Conservation (phyloP, 2,113 vertebrate genomes). For the Myrmophylax atrothorax region DNA sequence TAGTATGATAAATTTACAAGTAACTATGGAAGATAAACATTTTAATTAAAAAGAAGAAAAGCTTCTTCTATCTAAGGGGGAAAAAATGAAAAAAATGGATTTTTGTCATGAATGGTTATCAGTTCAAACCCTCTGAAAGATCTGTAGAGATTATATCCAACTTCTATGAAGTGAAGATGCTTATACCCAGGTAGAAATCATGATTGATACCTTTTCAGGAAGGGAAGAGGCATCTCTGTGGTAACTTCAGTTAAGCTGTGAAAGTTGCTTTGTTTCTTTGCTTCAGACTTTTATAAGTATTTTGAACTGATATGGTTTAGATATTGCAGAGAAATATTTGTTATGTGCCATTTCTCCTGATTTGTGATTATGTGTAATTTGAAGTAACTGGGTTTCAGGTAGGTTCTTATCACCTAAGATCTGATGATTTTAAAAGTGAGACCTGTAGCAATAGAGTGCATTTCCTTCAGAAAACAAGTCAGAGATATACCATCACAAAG, state of each 20-base stretch:
- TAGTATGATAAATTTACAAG: neutral
- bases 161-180: neutral
- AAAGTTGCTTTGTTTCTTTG: neutral
- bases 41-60: neutral
- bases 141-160: neutral
- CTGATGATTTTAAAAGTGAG: neutral
- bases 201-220: neutral
- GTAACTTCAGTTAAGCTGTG: neutral
- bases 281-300: neutral
- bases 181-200: neutral
- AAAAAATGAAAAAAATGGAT: rapidly evolving
- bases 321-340: neutral
- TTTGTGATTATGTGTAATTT: neutral
- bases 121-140: neutral
- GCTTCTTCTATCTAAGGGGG: rapidly evolving
- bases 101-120: neutral
- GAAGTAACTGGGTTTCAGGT: neutral
- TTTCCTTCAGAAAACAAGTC: neutral
- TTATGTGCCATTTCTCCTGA: neutral
- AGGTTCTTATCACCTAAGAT: neutral
- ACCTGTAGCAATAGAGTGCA: neutral
- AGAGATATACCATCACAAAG: neutral
- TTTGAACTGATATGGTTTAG: neutral
- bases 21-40: neutral
- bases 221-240: neutral